Conservation (phyloP, 2,888 invertebrate genomes). For the Drosophila picticornis region DNA sequence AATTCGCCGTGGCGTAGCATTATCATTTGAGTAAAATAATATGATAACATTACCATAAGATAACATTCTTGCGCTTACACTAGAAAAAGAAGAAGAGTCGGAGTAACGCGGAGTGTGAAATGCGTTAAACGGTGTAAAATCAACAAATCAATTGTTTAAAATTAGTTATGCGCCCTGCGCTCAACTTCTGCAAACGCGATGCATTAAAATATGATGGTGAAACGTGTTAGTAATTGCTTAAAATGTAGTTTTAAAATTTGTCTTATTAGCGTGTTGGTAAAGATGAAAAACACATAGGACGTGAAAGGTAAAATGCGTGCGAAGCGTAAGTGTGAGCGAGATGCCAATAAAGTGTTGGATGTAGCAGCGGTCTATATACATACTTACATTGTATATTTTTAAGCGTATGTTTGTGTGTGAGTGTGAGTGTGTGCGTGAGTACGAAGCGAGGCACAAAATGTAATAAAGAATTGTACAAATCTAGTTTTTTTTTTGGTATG, state of each 20-base stretch:
- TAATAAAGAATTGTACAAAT: conserved; percentile 60
- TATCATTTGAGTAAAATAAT: conserved; percentile 30
- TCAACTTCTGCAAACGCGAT: conserved; percentile 47
- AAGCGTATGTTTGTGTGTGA: conserved; percentile 55
- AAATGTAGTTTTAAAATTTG: conserved; percentile 59
- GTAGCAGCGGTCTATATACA: conserved; percentile 71
- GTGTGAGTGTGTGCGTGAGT: conserved; percentile 36
- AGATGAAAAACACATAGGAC: conserved; percentile 73
- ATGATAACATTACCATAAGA: conserved; percentile 26
- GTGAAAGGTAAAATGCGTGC: conserved; percentile 68
- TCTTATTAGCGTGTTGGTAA: conserved; percentile 78
- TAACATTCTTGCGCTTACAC: conserved; percentile 43
- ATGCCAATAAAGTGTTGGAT: conserved; percentile 71
- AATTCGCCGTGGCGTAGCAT: conserved; percentile 10
- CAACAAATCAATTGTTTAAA: conserved; percentile 62
- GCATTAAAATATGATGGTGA: conserved; percentile 58
- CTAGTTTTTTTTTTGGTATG: conserved; percentile 41
- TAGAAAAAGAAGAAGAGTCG: conserved; percentile 56
- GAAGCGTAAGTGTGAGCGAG: conserved; percentile 66
- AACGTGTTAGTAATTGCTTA: conserved; percentile 61
- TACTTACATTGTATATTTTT: conserved; percentile 60
- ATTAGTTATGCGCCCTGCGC: conserved; percentile 40
- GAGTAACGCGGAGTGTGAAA: conserved; percentile 68
- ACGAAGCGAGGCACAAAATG: conserved; percentile 61
- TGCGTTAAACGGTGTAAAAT: conserved; percentile 73